These are phyloP conservation scores for Amphipyra berbera DNA, from an alignment of 2,888 invertebrate species.

Conservation along the genomic window DNA sequence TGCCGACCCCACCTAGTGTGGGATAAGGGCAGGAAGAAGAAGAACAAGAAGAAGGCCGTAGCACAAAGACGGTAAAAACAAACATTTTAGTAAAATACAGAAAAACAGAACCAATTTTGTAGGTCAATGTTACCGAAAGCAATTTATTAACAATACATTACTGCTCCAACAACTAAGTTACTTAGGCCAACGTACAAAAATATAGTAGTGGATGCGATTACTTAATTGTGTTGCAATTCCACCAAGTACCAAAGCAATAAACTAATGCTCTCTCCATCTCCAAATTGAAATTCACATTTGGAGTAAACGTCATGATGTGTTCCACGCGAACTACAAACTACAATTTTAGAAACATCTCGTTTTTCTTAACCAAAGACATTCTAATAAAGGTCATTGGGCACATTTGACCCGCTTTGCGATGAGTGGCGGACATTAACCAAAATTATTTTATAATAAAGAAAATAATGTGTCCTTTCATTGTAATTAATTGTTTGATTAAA, in stretches of 20 bases:
- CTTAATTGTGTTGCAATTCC: slow-evolving; percentile 60
- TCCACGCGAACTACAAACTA: slow-evolving; percentile 30
- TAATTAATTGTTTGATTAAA: no score
- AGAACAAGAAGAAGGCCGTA: no score
- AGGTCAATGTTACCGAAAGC: slow-evolving; percentile 35
- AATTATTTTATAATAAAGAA: no score
- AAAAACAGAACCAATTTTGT: slow-evolving; percentile 10
- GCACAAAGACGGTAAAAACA: no score
- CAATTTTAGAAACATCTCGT: slow-evolving; percentile 26
- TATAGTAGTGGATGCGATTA: slow-evolving; percentile 48
- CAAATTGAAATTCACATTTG: slow-evolving; percentile 67
- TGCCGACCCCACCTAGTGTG: no score
- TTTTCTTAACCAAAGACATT: slow-evolving; percentile 9
- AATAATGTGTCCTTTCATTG: no score
- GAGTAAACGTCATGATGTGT: slow-evolving; percentile 57
- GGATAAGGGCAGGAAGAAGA: no score
- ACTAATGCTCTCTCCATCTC: slow-evolving; percentile 64
- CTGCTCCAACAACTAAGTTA: slow-evolving; percentile 36
- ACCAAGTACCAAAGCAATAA: slow-evolving; percentile 62
- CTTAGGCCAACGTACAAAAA: slow-evolving; percentile 44
- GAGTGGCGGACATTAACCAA: no score
- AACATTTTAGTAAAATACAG: no score
- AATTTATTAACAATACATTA: slow-evolving; percentile 46
- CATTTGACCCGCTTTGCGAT: no score
- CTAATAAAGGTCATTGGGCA: no score